Evolutionary conservation across 2,797 vertebrate species (phyloP).

Genomic region (Premnoplex brunnescens): DNA sequence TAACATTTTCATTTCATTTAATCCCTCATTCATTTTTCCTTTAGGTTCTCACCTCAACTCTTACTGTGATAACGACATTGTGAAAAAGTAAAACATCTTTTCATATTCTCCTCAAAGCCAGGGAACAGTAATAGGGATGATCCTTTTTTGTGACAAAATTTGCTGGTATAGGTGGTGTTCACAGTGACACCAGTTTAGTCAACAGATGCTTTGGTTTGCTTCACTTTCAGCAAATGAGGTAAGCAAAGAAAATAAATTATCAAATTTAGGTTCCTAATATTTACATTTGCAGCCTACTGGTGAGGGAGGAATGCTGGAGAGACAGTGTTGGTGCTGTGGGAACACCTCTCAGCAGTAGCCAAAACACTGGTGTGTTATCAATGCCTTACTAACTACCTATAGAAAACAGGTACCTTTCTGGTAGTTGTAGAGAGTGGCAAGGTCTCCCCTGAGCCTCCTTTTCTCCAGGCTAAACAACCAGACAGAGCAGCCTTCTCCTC

Average conservation of each 20-base stretch:
- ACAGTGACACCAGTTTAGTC: neutral
- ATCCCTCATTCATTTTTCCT: neutral
- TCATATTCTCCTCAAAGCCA: neutral
- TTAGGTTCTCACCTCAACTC: neutral
- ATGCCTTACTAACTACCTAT: neutral
- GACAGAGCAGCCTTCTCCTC: neutral
- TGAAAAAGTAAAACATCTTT: neutral
- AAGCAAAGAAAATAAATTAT: neutral
- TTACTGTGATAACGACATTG: neutral
- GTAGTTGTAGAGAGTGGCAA: neutral
- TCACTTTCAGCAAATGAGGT: neutral
- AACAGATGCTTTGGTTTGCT: neutral
- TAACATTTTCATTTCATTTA: neutral
- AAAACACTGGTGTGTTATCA: neutral
- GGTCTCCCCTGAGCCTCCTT: neutral
- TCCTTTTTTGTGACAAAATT: neutral
- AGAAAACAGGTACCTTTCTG: neutral
- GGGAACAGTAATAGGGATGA: neutral
- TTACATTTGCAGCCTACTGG: neutral
- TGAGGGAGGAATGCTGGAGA: neutral
- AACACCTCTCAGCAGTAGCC: neutral
- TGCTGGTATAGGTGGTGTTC: neutral
- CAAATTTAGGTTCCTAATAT: neutral
- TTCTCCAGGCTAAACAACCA: neutral
- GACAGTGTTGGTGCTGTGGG: neutral